Evolutionary conservation across 2,888 invertebrate genomes (phyloP), one percentile per base, ranked within the genome.

Genomic region (Cordilura impudica): DNA sequence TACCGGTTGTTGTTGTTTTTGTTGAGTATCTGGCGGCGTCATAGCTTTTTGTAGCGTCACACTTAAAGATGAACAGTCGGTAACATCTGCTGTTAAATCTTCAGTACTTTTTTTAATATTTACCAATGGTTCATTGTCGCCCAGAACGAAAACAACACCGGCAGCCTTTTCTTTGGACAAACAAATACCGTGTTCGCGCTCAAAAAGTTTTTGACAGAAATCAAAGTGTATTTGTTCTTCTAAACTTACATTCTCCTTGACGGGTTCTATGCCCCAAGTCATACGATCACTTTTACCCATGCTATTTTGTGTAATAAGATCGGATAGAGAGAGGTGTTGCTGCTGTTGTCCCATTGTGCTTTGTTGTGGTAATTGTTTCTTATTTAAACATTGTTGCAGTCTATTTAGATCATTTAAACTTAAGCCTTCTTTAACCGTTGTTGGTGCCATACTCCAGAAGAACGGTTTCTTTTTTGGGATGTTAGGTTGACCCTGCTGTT

Each of bases 81-180:
- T 70, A 12, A 69, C 16, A 58, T 83, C 74, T 1, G 74, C 61
- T n/a, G 83, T 81, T 26, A 89, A 83, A 84, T 88, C 88, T 81
- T 92, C 88, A 54, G 81, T 87, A 77, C 88, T 90, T 78, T 88
- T 90, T 84, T 93, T 94, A 53, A 94, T 86, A 49, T 93, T 93
- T 3, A 94, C 91, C 43, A 94, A 86, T 83, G 93, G 92, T 81
- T 94, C 94, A 84, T 94, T 92, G 72, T 94, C 94, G 18, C 94
- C 94, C 54, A 95, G 87, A 4, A 94, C 93, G 87, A 95, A 95
- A 7, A 94, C 90, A 0, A 94, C 94, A 29, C 88, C 86, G 4
- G 84, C 85, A 4, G 81, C n/a, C n/a, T 84, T 84, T 21, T 63
- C 71, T 2, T 77, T 78, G 6, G 83, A 81, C 0, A 83, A 77